Conservation (phyloP, 2,113 vertebrate genomes). For the Rhea americana region DNA sequence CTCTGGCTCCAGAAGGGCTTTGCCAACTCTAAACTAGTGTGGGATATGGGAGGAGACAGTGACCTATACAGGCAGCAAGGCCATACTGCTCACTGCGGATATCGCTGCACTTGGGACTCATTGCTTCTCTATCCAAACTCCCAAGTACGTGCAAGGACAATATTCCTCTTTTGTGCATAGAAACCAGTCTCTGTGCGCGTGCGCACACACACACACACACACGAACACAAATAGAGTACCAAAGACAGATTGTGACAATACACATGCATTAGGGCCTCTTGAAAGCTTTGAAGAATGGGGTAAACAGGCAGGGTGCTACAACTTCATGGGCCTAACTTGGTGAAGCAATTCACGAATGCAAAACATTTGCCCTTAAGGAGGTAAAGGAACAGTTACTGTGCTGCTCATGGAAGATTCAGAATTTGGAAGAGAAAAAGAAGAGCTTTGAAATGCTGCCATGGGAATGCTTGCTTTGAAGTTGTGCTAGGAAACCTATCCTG, state of each 20-base stretch:
- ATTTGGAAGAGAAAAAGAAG: neutral
- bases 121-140: neutral
- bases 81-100: neutral
- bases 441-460: constrained; percentile 43
- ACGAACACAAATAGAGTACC: neutral
- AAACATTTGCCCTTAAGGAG: neutral
- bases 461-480: constrained; percentile 47
- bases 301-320: constrained; percentile 13
- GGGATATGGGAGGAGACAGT: neutral
- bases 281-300: neutral
- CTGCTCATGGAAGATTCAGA: neutral
- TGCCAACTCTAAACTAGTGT: neutral
- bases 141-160: neutral
- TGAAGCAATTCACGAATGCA: neutral
- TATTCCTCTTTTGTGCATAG: neutral
- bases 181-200: neutral
- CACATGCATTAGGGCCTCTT: neutral
- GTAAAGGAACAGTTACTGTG: neutral
- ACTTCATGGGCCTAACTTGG: neutral
- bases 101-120: neutral
- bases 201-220: too few relatives aligned
- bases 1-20: neutral
- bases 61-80: neutral
- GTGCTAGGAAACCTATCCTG: constrained; percentile 24
- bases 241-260: neutral